phyloP scores from a whole-genome alignment of 2,888 invertebrate species.

The Lochmaea crataegi region DNA sequence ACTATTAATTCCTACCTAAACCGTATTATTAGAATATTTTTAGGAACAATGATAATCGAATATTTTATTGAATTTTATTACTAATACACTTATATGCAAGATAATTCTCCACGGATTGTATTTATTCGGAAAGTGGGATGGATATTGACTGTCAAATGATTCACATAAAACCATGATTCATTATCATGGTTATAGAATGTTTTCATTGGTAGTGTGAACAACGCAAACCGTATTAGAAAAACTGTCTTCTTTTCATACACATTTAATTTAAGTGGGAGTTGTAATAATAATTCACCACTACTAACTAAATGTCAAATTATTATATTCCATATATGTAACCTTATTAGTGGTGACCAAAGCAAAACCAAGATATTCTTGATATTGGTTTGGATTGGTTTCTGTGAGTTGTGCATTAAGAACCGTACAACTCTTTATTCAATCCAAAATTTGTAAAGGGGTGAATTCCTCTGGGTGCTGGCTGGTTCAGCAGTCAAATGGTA shows the following conservation, averaged over 20 bases:
- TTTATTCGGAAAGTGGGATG: conserved; percentile 3
- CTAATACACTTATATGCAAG: neutral
- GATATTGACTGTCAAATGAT: neutral
- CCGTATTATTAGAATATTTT: neutral
- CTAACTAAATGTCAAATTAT: no score
- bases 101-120: neutral
- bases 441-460: no score
- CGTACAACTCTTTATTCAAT: no score
- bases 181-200: neutral
- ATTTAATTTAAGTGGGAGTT: neutral
- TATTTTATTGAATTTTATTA: neutral
- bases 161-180: neutral
- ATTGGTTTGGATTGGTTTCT: no score
- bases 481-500: no score
- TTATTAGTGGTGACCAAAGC: no score
- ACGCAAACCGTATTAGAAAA: neutral
- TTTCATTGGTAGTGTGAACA: neutral
- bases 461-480: no score
- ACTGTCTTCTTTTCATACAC: neutral
- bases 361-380: no score
- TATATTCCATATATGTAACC: no score
- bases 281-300: neutral
- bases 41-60: neutral
- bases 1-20: no score
- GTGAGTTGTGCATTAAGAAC: no score